These are phyloP conservation scores for Poeciliopsis presidionis DNA, from an alignment of 2,797 vertebrate species.

Conservation along the genomic window DNA sequence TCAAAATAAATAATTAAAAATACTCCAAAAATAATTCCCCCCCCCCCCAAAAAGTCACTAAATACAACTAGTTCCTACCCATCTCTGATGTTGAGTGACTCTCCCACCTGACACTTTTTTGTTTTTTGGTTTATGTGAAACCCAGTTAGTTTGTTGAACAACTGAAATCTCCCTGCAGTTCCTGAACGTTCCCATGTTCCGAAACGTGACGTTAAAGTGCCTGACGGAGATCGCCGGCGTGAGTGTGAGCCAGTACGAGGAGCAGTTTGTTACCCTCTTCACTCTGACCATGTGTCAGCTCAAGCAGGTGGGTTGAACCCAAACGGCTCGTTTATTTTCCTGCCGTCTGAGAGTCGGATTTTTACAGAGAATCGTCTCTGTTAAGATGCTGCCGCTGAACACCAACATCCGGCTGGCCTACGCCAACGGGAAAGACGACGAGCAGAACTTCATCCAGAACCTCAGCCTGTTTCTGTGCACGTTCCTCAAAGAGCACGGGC, in stretches of 20 bases:
- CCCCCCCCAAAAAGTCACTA: too few relatives aligned
- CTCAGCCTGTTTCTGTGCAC: slow-evolving; percentile 98
- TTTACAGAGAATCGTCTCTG: background rate
- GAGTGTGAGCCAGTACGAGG: slow-evolving; percentile 97
- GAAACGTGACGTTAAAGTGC: slow-evolving; percentile 98
- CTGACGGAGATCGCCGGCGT: slow-evolving; percentile 98
- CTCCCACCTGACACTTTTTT: background rate
- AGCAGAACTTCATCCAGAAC: slow-evolving; percentile 99
- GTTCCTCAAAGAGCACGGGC: slow-evolving; percentile 96
- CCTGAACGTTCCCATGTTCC: slow-evolving; percentile 98
- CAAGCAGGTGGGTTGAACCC: slow-evolving; percentile 86
- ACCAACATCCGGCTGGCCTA: slow-evolving; percentile 96
- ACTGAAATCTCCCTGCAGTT: slow-evolving; percentile 78
- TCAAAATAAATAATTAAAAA: too few relatives aligned
- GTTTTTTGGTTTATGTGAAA: background rate
- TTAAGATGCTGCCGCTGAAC: slow-evolving; percentile 33
- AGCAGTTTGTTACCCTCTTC: slow-evolving; percentile 96
- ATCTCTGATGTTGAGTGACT: background rate
- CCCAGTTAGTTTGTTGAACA: background rate
- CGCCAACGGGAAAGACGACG: slow-evolving; percentile 96
- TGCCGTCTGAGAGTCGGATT: background rate
- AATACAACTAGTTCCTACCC: too few relatives aligned
- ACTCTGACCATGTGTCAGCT: slow-evolving; percentile 98
- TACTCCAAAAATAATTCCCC: too few relatives aligned
- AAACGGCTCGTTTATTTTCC: background rate